Percentiles rank a stretch among this genome's conserved stretches.
phyloP scores from a whole-genome alignment of 2,888 invertebrate species.

The Drosophila rellima region DNA sequence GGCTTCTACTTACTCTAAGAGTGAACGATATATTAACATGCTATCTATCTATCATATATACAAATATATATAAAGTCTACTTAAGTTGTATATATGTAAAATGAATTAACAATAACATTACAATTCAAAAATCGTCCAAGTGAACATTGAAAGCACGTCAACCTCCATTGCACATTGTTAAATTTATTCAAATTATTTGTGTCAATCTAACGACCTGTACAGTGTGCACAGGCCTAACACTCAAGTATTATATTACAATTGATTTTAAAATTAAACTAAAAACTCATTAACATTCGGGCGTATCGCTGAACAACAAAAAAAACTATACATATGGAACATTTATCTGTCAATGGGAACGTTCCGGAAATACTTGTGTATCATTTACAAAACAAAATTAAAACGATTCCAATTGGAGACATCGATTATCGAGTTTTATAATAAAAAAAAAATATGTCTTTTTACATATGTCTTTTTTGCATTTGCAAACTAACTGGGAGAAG shows the following conservation, averaged over 20 bases:
- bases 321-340: conserved; percentile 6
- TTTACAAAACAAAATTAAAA: conserved; percentile 2
- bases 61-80: conserved; percentile 4
- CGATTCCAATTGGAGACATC: conserved; percentile 22
- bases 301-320: conserved; percentile 1
- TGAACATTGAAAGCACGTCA: conserved; percentile 48
- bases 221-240: conserved; percentile 21
- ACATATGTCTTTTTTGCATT: conserved; percentile 18
- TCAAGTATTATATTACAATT: conserved; percentile 46
- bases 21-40: conserved; percentile 12
- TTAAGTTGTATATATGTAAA: conserved; percentile 40
- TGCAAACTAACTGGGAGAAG: conserved; percentile 6
- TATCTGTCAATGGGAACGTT: not conserved
- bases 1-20: conserved; percentile 6
- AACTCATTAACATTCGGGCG: conserved; percentile 13
- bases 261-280: conserved; percentile 20
- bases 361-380: conserved; percentile 4
- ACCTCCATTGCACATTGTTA: conserved; percentile 62
- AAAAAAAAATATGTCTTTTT: conserved; percentile 38
- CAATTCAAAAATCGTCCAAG: conserved; percentile 63
- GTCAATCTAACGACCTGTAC: conserved; percentile 22
- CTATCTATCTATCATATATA: conserved; percentile 15
- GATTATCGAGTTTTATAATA: conserved; percentile 46
- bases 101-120: conserved; percentile 13
- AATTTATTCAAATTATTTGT: conserved; percentile 29